These are phyloP conservation scores for Odontomyia ornata DNA, from an alignment of 2,888 invertebrate species.

Conservation along the genomic window DNA sequence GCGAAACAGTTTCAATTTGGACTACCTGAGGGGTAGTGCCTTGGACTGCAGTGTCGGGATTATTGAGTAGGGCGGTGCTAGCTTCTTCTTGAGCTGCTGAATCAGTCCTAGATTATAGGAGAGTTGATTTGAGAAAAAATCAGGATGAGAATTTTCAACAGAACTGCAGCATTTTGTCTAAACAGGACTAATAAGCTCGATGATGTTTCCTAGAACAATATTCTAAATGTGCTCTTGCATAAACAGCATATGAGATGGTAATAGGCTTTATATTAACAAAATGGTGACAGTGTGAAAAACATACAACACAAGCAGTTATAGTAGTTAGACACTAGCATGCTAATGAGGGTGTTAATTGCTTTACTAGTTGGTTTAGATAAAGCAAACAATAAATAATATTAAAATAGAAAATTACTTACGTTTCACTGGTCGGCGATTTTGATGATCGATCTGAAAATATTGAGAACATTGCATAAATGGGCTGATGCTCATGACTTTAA, in stretches of 20 bases:
- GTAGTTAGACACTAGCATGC: conserved; percentile 31
- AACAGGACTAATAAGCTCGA: conserved; percentile 26
- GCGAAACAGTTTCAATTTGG: not conserved
- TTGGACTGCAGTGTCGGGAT: not conserved
- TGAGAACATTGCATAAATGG: not conserved
- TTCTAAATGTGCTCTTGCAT: conserved; percentile 3
- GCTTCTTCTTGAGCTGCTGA: conserved; percentile 22
- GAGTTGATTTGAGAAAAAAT: conserved; percentile 13
- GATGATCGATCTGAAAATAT: conserved; percentile 60
- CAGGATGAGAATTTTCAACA: not conserved
- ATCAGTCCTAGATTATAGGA: conserved; percentile 29
- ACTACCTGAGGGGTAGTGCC: not conserved
- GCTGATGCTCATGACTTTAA: no score
- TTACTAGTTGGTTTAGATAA: not conserved
- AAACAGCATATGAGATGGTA: not conserved
- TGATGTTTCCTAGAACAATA: conserved; percentile 18
- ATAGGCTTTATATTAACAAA: not conserved
- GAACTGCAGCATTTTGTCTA: not conserved
- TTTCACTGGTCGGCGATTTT: conserved; percentile 62
- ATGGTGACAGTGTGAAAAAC: not conserved
- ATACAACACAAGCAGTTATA: not conserved
- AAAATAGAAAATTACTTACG: conserved; percentile 58
- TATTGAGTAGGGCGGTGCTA: conserved; percentile 15
- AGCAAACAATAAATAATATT: conserved; percentile 2
- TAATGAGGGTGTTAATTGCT: conserved; percentile 11